Percentiles rank a stretch among this genome's conserved stretches.
Evolutionary conservation across 92 coral and sea anemone genomes (phyloP).

Genomic region (Anthopleura xanthogrammica): DNA sequence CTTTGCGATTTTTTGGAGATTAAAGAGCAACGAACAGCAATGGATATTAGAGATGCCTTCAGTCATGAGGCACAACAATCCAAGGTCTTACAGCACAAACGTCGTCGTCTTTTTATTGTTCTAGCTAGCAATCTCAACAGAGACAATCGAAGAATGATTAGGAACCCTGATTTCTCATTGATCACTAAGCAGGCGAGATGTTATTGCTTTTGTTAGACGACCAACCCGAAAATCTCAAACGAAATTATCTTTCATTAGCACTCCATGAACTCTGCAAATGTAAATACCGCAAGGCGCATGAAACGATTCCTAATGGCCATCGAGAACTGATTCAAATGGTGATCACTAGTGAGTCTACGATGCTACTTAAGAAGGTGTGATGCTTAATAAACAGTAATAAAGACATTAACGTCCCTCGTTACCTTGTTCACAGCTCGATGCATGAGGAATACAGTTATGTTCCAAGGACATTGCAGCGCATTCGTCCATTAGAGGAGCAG

Average conservation of each 20-base stretch:
- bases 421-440: slow-evolving; percentile 84
- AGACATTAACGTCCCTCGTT: slow-evolving; percentile 44
- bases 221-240: slow-evolving; percentile 43
- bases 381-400: slow-evolving; percentile 60
- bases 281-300: slow-evolving; percentile 53
- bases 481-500: slow-evolving; percentile 58
- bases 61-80: not conserved
- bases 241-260: slow-evolving; percentile 43
- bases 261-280: slow-evolving; percentile 39
- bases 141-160: slow-evolving; percentile 35
- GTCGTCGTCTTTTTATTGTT: no score
- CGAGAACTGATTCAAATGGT: slow-evolving; percentile 1
- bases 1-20: not conserved
- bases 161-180: slow-evolving; percentile 29
- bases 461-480: slow-evolving; percentile 43
- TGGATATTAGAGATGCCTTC: not conserved
- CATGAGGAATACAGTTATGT: slow-evolving; percentile 42
- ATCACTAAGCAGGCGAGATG: slow-evolving; percentile 29
- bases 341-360: slow-evolving; percentile 32
- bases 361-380: slow-evolving; percentile 62
- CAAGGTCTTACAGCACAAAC: not conserved
- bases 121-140: not conserved
- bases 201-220: slow-evolving; percentile 39
- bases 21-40: not conserved
- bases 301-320: slow-evolving; percentile 25